phyloP scores from a whole-genome alignment of 2,113 vertebrate species.

The Mus spicilegus region DNA sequence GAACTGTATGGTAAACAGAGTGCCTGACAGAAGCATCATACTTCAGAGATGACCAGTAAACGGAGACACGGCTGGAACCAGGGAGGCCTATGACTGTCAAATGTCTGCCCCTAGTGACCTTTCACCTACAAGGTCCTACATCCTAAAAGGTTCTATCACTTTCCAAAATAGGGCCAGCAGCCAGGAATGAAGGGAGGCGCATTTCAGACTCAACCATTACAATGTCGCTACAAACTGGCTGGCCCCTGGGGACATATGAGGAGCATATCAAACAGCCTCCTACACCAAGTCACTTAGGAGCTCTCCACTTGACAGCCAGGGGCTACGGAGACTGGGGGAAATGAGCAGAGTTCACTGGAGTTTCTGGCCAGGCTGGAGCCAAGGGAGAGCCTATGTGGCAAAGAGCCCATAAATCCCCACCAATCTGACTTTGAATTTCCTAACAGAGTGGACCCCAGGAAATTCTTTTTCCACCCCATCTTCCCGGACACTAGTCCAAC shows the following conservation, averaged over 20 bases:
- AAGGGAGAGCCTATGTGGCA: not conserved
- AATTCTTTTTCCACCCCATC: not conserved
- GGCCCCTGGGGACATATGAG: not conserved
- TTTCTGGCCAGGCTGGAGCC: not conserved
- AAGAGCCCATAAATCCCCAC: not conserved
- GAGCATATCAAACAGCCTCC: not conserved
- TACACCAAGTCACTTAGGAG: not conserved
- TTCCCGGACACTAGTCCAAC: not conserved
- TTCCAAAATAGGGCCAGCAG: not conserved
- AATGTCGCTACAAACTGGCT: accelerated
- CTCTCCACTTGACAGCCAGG: not conserved
- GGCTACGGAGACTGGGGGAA: not conserved
- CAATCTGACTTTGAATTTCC: not conserved
- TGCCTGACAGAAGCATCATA: too few species aligned
- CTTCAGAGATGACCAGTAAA: not conserved
- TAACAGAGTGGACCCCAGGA: not conserved
- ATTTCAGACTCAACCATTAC: not conserved
- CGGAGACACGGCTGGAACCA: not conserved
- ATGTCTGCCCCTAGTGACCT: not conserved
- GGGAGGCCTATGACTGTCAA: not conserved
- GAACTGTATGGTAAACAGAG: not conserved
- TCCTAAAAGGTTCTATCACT: not conserved
- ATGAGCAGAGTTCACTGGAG: accelerated
- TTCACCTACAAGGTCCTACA: too few species aligned
- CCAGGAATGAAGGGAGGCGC: not conserved